Percentiles rank a stretch among this genome's conserved stretches.
These are phyloP conservation scores for Glaucopsyche alexis DNA, from an alignment of 2,888 invertebrate genomes.

Conservation along the genomic window DNA sequence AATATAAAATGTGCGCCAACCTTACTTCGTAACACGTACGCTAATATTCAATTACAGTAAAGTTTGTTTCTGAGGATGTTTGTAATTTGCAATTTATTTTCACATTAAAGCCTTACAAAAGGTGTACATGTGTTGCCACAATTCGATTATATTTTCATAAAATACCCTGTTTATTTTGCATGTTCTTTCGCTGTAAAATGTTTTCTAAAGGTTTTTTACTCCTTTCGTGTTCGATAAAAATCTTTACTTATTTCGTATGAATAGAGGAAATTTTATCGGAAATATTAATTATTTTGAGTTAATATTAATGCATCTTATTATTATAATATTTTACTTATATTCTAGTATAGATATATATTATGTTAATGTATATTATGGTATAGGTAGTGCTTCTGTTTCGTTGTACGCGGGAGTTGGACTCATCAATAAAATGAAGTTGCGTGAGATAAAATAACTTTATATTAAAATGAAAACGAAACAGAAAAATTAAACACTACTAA, in stretches of 20 bases:
- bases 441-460: no score
- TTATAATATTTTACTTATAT: no score
- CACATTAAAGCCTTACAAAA: conserved; percentile 18
- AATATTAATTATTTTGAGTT: not conserved
- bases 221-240: not conserved
- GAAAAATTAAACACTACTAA: no score
- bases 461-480: no score
- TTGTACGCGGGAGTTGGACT: no score
- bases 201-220: not conserved
- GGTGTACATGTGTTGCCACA: conserved; percentile 5
- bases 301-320: not conserved
- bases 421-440: no score
- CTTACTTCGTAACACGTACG: conserved; percentile 7
- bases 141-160: conserved; percentile 25
- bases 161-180: not conserved
- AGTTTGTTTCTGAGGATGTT: conserved; percentile 15
- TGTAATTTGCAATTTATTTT: conserved; percentile 28
- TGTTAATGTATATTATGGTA: no score
- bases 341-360: no score
- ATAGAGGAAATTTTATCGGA: not conserved
- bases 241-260: not conserved
- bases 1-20: not conserved
- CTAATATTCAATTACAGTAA: conserved; percentile 17
- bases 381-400: no score
- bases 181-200: not conserved